Evolutionary conservation across 2,113 vertebrate genomes (phyloP).

Genomic region (Neomonachus schauinslandi): DNA sequence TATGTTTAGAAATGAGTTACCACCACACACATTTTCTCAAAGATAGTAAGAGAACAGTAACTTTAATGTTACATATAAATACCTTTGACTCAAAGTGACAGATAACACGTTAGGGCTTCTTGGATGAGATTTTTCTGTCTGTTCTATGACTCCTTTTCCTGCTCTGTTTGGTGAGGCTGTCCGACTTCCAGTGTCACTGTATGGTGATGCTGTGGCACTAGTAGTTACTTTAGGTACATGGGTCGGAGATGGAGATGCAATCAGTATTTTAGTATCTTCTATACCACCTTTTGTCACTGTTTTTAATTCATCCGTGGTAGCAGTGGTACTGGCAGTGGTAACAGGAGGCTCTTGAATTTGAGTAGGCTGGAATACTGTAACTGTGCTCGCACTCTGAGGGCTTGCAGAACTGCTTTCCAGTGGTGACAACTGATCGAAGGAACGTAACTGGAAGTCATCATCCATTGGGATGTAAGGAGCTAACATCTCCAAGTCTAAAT

Average conservation of each 20-base stretch:
- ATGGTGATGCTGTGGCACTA: conserved; percentile 87
- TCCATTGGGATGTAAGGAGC: conserved; percentile 99
- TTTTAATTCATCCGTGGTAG: conserved; percentile 80
- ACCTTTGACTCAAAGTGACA: conserved; percentile 89
- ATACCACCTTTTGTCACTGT: conserved; percentile 71
- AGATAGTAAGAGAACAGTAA: conserved; percentile 35
- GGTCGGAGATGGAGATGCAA: conserved; percentile 86
- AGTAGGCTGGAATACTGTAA: conserved; percentile 80
- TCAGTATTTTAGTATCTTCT: conserved; percentile 80
- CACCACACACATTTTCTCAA: conserved; percentile 13
- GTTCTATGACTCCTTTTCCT: conserved; percentile 82
- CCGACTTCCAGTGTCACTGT: conserved; percentile 82
- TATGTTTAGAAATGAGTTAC: conserved; percentile 52
- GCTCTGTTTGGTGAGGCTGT: conserved; percentile 89
- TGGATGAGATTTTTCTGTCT: conserved; percentile 84
- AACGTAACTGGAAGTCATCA: conserved; percentile 96
- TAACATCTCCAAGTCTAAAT: conserved; percentile 97
- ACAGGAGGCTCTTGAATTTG: conserved; percentile 63
- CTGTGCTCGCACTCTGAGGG: conserved; percentile 73
- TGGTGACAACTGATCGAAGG: conserved; percentile 90
- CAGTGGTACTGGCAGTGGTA: not conserved
- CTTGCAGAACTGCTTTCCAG: conserved; percentile 86
- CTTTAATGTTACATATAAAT: conserved; percentile 68
- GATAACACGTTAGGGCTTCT: conserved; percentile 85
- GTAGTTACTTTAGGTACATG: conserved; percentile 80